A percentile compares a stretch with the other conserved stretches of the same genome.
These are phyloP conservation scores for Chionis minor DNA, from an alignment of 2,113 vertebrate species.

Conservation along the genomic window DNA sequence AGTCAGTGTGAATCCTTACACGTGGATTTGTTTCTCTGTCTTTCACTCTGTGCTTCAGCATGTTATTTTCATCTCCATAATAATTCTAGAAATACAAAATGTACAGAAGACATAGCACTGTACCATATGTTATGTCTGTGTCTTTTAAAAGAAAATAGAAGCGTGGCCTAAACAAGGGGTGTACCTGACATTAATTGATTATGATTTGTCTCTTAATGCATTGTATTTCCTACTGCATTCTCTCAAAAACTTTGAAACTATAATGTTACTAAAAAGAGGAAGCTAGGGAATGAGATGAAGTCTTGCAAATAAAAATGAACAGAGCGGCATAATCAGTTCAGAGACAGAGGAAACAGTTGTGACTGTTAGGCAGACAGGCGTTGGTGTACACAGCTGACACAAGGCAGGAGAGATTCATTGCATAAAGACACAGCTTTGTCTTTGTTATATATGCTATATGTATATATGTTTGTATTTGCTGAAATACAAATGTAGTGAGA, in stretches of 20 bases:
- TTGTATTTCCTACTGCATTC: neutral
- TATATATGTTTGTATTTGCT: neutral
- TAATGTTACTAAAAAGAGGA: neutral
- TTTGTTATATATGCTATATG: neutral
- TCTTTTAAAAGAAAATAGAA: neutral
- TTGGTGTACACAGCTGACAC: neutral
- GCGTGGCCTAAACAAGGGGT: neutral
- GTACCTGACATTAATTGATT: neutral
- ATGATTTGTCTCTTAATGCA: neutral
- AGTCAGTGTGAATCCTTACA: neutral
- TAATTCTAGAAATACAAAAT: neutral
- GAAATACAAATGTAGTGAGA: neutral
- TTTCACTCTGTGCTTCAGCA: neutral
- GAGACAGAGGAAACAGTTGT: neutral
- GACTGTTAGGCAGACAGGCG: neutral
- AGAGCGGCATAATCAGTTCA: neutral
- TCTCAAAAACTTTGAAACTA: neutral
- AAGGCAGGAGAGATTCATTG: slow-evolving; percentile 34
- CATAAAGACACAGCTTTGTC: slow-evolving; percentile 16
- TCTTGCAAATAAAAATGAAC: slow-evolving; percentile 1
- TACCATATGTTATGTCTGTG: neutral
- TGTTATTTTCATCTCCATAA: neutral
- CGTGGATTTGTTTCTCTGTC: neutral
- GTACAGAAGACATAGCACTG: neutral
- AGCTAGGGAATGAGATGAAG: neutral